These are phyloP conservation scores for Mormyrus proboscirostris DNA, from an alignment of 2,797 vertebrate genomes.

Conservation along the genomic window DNA sequence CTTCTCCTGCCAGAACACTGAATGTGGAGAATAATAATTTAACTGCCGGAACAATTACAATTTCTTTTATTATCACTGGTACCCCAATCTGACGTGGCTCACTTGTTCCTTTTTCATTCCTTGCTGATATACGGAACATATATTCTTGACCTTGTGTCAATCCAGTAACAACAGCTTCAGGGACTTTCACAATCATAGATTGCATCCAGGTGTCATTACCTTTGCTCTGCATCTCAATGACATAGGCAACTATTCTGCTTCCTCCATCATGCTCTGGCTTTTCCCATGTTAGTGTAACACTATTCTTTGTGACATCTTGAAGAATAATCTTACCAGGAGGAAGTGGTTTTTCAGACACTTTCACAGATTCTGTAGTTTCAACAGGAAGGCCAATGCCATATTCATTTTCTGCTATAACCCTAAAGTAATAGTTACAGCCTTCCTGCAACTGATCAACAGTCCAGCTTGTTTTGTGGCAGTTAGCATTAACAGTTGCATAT, in stretches of 20 bases:
- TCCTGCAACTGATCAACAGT: constrained; percentile 86
- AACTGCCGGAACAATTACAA: constrained; percentile 83
- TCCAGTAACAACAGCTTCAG: constrained; percentile 83
- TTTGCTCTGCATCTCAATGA: constrained; percentile 94
- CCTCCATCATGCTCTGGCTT: constrained; percentile 96
- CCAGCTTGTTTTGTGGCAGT: constrained; percentile 85
- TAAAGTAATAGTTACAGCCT: constrained; percentile 96
- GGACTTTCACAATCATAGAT: constrained; percentile 82
- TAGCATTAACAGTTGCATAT: constrained; percentile 88
- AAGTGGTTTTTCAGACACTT: constrained; percentile 93
- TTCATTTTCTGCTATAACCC: constrained; percentile 96
- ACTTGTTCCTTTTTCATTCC: constrained; percentile 95
- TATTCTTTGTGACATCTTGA: constrained; percentile 88
- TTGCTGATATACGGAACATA: constrained; percentile 89
- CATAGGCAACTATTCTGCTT: constrained; percentile 89
- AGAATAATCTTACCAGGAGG: constrained; percentile 90
- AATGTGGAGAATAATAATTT: constrained; percentile 91
- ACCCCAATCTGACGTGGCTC: constrained; percentile 93
- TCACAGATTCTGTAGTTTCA: constrained; percentile 86
- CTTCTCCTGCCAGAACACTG: constrained; percentile 89
- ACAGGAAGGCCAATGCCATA: constrained; percentile 93
- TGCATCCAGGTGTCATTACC: constrained; percentile 90
- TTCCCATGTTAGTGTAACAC: constrained; percentile 87
- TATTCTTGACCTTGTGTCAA: constrained; percentile 92
- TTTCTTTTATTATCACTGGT: constrained; percentile 92